phyloP scores from a whole-genome alignment of 2,113 vertebrate genomes.

The Ginglymostoma cirratum region DNA sequence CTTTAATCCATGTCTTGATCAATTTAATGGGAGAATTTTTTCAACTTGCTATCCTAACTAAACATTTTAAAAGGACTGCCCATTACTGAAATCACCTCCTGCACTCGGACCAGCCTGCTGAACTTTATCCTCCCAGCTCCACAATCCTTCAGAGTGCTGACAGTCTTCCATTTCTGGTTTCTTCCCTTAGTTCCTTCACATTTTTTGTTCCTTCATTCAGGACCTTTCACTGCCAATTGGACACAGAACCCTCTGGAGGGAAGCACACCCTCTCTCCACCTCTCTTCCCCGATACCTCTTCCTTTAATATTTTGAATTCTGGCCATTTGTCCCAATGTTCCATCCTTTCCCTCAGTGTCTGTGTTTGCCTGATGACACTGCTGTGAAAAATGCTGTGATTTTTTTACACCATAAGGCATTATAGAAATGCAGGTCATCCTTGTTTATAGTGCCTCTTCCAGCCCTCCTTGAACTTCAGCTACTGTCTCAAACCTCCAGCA shows the following conservation, averaged over 20 bases:
- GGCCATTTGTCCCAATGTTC: too few relatives aligned
- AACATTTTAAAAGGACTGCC: neutral
- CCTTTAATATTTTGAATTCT: too few relatives aligned
- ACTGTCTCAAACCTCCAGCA: neutral
- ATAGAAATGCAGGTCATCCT: neutral
- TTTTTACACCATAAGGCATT: neutral
- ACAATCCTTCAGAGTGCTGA: neutral
- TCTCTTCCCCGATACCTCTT: too few relatives aligned
- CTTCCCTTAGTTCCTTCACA: neutral
- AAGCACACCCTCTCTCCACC: neutral
- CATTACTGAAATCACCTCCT: neutral
- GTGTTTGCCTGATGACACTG: neutral
- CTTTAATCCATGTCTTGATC: neutral
- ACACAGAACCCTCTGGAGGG: neutral
- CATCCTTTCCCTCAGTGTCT: neutral
- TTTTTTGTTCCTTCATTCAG: neutral
- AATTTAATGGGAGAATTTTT: neutral
- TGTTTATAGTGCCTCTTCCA: too few relatives aligned
- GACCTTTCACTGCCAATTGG: neutral
- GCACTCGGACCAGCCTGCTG: neutral
- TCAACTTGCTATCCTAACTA: neutral
- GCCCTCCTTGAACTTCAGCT: neutral
- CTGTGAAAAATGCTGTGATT: neutral
- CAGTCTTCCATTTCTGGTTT: neutral
- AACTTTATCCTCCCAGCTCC: neutral